Percentiles rank a stretch among this genome's conserved stretches.
phyloP scores from a whole-genome alignment of 2,797 vertebrate species.

The Otolemur crassicaudatus region DNA sequence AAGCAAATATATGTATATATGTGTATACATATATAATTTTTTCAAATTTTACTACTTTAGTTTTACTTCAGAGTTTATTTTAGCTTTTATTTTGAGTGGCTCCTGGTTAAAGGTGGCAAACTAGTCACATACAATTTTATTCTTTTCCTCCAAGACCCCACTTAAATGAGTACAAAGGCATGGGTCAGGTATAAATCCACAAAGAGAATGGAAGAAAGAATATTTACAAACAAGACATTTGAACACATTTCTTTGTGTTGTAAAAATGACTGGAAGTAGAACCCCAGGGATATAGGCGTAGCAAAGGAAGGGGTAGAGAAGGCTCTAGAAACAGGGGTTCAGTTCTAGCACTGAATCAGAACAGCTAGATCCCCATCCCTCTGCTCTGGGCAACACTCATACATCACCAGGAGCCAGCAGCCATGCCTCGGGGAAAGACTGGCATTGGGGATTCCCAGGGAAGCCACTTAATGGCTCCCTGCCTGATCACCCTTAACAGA shows the following conservation, averaged over 20 bases:
- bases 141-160: background rate
- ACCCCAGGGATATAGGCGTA: background rate
- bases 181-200: background rate
- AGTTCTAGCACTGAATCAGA: background rate
- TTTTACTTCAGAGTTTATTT: background rate
- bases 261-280: background rate
- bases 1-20: accelerated
- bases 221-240: background rate
- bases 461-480: background rate
- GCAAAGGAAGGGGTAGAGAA: background rate
- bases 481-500: background rate
- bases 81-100: background rate
- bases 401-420: background rate
- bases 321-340: background rate
- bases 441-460: background rate
- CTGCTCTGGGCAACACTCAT: background rate
- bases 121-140: background rate
- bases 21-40: background rate
- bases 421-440: background rate
- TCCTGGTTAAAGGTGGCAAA: background rate
- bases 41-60: background rate
- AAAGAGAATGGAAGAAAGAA: background rate
- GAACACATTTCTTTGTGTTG: background rate
- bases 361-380: background rate
- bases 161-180: background rate